Evolutionary conservation across 1,140 invertebrate species (phyloP).

Genomic region (Rhopalosiphum maidis): DNA sequence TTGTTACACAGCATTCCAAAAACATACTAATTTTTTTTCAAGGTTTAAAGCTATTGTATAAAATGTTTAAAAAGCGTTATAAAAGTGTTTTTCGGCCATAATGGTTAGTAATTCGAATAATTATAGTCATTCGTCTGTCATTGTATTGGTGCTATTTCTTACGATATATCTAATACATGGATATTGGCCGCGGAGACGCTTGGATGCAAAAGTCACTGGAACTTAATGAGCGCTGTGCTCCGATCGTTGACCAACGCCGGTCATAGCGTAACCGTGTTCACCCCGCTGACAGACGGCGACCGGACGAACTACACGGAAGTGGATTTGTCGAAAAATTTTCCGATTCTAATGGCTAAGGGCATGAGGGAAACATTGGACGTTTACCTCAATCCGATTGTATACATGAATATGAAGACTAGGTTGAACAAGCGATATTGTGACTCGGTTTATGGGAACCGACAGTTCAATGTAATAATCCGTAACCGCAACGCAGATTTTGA

Average conservation of each 20-base stretch:
- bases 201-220: conserved; percentile 61
- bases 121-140: too few species aligned
- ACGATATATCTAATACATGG: too few species aligned
- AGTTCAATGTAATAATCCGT: background rate
- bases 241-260: conserved; percentile 61
- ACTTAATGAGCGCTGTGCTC: conserved; percentile 62
- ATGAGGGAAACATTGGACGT: background rate
- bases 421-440: background rate
- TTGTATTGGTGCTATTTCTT: too few species aligned
- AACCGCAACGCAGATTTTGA: background rate
- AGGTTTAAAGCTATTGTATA: too few species aligned
- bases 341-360: too few species aligned
- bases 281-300: background rate
- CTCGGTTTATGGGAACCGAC: background rate
- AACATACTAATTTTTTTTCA: too few species aligned
- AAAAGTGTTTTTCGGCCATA: too few species aligned
- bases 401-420: background rate
- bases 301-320: background rate
- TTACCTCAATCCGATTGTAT: background rate
- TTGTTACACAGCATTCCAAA: too few species aligned
- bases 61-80: too few species aligned
- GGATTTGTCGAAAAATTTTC: background rate
- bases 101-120: too few species aligned
- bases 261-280: conserved; percentile 62
- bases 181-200: conserved; percentile 61